Percentiles rank a stretch among this genome's conserved stretches.
Conservation (phyloP, 1,140 invertebrate genomes). For the Periplaneta americana region DNA sequence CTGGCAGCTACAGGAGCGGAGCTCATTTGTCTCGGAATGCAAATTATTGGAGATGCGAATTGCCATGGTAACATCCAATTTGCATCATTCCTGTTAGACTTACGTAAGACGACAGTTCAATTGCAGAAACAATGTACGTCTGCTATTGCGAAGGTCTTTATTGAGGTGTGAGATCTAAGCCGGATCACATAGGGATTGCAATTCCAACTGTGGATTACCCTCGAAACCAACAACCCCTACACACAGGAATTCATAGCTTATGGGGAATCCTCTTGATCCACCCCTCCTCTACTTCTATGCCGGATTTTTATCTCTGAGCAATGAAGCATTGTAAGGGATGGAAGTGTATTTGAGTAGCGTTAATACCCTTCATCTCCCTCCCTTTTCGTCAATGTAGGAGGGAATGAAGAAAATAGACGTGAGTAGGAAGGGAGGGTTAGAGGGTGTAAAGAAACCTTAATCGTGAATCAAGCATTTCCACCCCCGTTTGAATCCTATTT, state of each 20-base stretch:
- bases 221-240: background rate
- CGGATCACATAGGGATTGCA: background rate
- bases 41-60: too few species aligned
- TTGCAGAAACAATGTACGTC: background rate
- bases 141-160: background rate
- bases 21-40: too few species aligned
- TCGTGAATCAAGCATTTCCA: background rate
- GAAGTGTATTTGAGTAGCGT: background rate
- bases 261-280: background rate
- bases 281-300: background rate
- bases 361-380: background rate
- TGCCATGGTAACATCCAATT: too few species aligned
- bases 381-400: background rate
- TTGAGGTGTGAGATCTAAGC: background rate
- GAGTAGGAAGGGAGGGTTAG: too few species aligned
- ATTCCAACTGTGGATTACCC: background rate
- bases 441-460: background rate
- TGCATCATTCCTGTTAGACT: too few species aligned
- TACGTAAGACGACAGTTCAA: too few species aligned
- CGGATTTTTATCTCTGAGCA: background rate
- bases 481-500: background rate
- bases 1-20: too few species aligned
- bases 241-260: background rate
- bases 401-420: background rate
- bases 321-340: background rate